phyloP scores from a whole-genome alignment of 2,888 invertebrate species.

The Pollenia amentaria region DNA sequence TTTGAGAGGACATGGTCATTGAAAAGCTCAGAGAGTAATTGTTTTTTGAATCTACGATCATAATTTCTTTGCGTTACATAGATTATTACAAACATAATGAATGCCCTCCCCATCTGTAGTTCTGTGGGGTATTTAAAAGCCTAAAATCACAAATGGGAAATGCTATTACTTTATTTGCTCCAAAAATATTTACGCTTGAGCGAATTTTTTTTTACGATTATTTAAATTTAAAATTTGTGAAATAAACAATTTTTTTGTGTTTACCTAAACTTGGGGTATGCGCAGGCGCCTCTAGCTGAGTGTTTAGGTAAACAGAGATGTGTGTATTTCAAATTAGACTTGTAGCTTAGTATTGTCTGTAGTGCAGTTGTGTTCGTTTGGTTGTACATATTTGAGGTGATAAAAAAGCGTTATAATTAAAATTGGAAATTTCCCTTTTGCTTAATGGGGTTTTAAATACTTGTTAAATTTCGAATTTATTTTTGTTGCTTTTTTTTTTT shows the following conservation, averaged over 20 bases:
- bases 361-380: too few relatives aligned
- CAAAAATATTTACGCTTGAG: constrained; percentile 23
- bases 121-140: too few relatives aligned
- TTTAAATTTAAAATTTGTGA: not conserved
- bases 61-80: too few relatives aligned
- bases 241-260: not conserved
- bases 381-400: constrained; percentile 17
- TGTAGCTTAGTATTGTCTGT: too few relatives aligned
- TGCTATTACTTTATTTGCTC: constrained; percentile 17
- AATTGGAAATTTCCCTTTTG: constrained; percentile 54
- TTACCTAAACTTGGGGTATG: constrained; percentile 5
- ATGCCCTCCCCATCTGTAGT: too few relatives aligned
- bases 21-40: too few relatives aligned
- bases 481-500: constrained; percentile 10
- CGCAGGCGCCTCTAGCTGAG: constrained; percentile 53
- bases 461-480: constrained; percentile 14
- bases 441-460: constrained; percentile 39
- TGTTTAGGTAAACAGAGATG: not conserved
- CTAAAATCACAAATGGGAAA: not conserved
- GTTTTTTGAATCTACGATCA: too few relatives aligned
- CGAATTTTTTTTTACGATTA: not conserved
- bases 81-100: too few relatives aligned
- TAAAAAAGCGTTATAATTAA: constrained; percentile 57
- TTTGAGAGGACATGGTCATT: too few relatives aligned
- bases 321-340: not conserved